These are phyloP conservation scores for Pygmarrhopalites habei DNA, from an alignment of 1,140 invertebrate species.

Conservation along the genomic window DNA sequence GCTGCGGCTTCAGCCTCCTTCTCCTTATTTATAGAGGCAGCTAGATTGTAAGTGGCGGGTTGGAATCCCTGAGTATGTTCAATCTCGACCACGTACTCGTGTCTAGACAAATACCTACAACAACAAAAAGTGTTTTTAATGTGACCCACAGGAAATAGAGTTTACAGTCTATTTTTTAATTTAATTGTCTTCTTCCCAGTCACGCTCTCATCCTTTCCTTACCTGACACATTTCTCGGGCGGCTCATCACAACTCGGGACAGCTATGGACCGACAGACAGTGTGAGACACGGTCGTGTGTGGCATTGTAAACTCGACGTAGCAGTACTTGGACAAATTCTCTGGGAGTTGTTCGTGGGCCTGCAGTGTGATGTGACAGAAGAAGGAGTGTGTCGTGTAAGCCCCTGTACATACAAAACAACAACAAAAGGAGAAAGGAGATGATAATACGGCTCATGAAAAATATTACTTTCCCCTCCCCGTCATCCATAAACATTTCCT, in stretches of 20 bases:
- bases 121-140: too few species aligned
- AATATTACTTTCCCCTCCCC: too few species aligned
- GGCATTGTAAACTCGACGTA: conserved; percentile 99
- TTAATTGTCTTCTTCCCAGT: too few species aligned
- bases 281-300: conserved; percentile 92
- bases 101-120: conserved; percentile 91
- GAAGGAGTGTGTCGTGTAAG: conserved; percentile 92
- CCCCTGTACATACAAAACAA: conserved; percentile 64
- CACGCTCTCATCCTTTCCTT: too few species aligned
- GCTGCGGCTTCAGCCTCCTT: conserved; percentile 12
- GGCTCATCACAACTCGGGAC: conserved; percentile 83
- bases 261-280: conserved; percentile 89
- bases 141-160: too few species aligned
- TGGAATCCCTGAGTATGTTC: conserved; percentile 32
- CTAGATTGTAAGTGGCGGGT: conserved; percentile 31
- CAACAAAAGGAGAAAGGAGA: too few species aligned
- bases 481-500: too few species aligned
- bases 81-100: conserved; percentile 65
- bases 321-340: conserved; percentile 76
- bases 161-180: too few species aligned
- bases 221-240: conserved; percentile 97
- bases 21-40: conserved; percentile 28
- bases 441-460: too few species aligned
- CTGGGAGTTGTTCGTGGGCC: conserved; percentile 94
- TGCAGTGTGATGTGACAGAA: conserved; percentile 87